Percentiles rank a stretch among this genome's conserved stretches.
Conservation (phyloP, 2,113 vertebrate species). For the Macquaria ambigua region DNA sequence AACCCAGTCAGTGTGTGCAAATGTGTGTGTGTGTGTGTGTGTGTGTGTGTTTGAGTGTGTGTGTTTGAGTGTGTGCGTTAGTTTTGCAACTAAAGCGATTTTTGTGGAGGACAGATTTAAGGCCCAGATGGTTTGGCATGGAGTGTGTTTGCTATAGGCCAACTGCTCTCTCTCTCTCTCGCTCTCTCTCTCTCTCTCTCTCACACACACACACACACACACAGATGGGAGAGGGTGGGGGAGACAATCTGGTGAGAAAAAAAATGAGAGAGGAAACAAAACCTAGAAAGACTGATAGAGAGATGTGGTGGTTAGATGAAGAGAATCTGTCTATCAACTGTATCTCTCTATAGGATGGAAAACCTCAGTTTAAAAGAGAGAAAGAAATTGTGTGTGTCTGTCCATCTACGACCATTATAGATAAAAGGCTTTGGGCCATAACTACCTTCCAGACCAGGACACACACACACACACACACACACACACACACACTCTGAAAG, state of each 20-base stretch:
- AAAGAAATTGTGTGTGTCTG: constrained; percentile 6
- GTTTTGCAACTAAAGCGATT: constrained; percentile 76
- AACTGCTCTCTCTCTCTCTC: constrained; percentile 50
- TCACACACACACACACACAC: constrained; percentile 36
- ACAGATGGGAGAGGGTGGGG: constrained; percentile 64
- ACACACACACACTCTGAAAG: constrained; percentile 5
- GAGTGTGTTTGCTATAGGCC: constrained; percentile 75
- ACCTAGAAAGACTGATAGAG: constrained; percentile 40
- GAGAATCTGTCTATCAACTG: constrained; percentile 28
- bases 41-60: not conserved
- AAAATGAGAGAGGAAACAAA: constrained; percentile 56
- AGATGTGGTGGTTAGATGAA: constrained; percentile 18
- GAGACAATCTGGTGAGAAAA: constrained; percentile 71
- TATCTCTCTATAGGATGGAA: not conserved
- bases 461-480: constrained; percentile 22
- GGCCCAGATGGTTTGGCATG: constrained; percentile 82
- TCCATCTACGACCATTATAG: not conserved
- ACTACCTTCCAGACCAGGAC: not conserved
- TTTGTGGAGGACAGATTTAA: constrained; percentile 76
- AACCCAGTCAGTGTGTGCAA: constrained; percentile 23
- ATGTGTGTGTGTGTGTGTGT: not conserved
- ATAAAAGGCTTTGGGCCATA: not conserved
- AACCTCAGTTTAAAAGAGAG: not conserved
- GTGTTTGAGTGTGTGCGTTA: constrained; percentile 14
- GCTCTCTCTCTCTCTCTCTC: too few species aligned